These are phyloP conservation scores for Bactericera cockerelli DNA, from an alignment of 1,140 invertebrate species.

Conservation along the genomic window DNA sequence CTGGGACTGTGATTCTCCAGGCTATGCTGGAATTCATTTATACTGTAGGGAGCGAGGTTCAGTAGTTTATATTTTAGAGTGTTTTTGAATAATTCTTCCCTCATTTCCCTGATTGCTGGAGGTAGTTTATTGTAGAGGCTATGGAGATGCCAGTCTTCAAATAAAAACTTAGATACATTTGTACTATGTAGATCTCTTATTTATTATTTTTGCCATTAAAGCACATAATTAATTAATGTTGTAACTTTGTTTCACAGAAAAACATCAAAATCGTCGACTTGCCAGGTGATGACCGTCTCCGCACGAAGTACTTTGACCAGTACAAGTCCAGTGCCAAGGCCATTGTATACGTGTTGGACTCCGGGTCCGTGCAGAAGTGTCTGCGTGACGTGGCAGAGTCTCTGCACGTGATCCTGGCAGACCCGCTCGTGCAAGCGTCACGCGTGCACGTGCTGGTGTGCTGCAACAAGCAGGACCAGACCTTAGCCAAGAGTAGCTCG, in stretches of 20 bases:
- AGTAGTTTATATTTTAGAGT: too few relatives aligned
- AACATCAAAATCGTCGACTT: conserved; percentile 57
- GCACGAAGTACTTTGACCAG: conserved; percentile 68
- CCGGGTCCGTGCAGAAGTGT: conserved; percentile 62
- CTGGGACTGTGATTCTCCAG: too few relatives aligned
- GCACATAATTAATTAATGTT: too few relatives aligned
- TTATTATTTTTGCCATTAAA: too few relatives aligned
- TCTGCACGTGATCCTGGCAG: conserved; percentile 63
- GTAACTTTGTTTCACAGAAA: conserved; percentile 39
- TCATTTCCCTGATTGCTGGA: too few relatives aligned
- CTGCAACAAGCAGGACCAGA: conserved; percentile 84
- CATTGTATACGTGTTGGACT: conserved; percentile 74
- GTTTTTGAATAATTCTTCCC: too few relatives aligned
- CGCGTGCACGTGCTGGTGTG: conserved; percentile 55
- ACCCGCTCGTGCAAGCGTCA: conserved; percentile 44
- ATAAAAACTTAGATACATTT: too few relatives aligned
- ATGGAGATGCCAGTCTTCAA: too few relatives aligned
- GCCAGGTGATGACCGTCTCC: conserved; percentile 74
- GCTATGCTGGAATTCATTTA: too few relatives aligned
- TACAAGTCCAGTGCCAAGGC: conserved; percentile 59
- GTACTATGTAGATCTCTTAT: too few relatives aligned
- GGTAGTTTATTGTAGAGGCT: too few relatives aligned
- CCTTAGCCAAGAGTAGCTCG: conserved; percentile 50
- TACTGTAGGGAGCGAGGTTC: too few relatives aligned
- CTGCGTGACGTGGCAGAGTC: conserved; percentile 89